phyloP scores from a whole-genome alignment of 2,888 invertebrate genomes.

The Limnephilus auricula region DNA sequence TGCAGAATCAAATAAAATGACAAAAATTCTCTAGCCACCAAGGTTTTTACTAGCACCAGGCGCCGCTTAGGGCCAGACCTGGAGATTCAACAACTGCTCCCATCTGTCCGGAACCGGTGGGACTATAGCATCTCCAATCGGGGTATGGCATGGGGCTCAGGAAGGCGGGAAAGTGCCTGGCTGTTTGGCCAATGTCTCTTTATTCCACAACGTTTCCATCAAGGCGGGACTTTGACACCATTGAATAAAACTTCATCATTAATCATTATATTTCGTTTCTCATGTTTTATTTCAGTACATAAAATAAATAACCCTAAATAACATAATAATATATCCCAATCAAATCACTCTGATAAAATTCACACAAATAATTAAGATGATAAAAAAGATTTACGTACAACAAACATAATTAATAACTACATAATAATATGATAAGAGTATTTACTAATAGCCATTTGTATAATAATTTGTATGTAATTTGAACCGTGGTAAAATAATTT shows the following conservation, averaged over 20 bases:
- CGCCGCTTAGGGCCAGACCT: too few species aligned
- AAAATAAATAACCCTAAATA: not conserved
- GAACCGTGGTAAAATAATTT: not conserved
- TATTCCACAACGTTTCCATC: not conserved
- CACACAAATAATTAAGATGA: not conserved
- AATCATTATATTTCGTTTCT: not conserved
- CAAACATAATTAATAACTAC: not conserved
- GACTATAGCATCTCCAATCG: too few species aligned
- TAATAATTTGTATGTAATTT: not conserved
- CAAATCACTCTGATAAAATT: not conserved
- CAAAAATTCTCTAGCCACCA: too few species aligned
- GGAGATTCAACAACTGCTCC: too few species aligned
- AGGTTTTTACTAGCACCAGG: too few species aligned
- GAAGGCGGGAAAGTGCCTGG: too few species aligned
- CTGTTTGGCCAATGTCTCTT: too few species aligned
- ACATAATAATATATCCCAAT: not conserved
- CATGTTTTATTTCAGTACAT: not conserved
- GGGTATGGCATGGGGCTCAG: too few species aligned
- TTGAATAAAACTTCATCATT: not conserved
- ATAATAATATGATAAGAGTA: not conserved
- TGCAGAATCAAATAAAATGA: too few species aligned
- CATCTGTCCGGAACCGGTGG: too few species aligned
- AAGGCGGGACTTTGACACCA: not conserved
- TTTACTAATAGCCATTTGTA: constrained; percentile 5
- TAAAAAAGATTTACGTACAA: not conserved